Conservation (phyloP, 2,113 vertebrate species). For the Urocolius indicus region DNA sequence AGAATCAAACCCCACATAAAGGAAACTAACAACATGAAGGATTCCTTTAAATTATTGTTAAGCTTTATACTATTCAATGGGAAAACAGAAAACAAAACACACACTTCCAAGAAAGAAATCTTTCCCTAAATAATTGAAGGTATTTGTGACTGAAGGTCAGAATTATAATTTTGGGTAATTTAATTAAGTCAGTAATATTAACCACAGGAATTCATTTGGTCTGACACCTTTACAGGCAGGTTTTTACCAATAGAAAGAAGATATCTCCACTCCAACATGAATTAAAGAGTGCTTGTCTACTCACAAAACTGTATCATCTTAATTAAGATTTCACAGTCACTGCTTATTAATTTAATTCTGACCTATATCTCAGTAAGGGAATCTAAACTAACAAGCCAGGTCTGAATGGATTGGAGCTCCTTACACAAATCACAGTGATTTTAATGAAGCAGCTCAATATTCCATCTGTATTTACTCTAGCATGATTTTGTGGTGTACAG, state of each 20-base stretch:
- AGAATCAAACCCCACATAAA: background rate
- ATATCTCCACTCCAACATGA: constrained; percentile 16
- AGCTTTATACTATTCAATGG: background rate
- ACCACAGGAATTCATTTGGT: constrained; percentile 13
- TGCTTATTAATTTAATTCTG: constrained; percentile 48
- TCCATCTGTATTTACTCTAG: constrained; percentile 42
- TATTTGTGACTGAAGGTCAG: background rate
- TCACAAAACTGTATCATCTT: constrained; percentile 18
- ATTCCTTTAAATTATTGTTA: background rate
- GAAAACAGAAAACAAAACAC: background rate
- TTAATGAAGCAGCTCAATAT: constrained; percentile 40
- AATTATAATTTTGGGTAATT: background rate
- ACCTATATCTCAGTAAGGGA: constrained; percentile 31
- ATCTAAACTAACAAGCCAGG: constrained; percentile 27
- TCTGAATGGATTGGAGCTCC: background rate
- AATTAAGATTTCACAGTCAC: constrained; percentile 45
- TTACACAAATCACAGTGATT: constrained; percentile 19
- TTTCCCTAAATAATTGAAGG: background rate
- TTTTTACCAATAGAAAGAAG: background rate
- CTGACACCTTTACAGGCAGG: background rate
- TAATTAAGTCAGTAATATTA: background rate
- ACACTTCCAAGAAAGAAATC: background rate
- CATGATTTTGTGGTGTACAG: background rate
- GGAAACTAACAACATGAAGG: background rate
- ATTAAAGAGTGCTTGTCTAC: constrained; percentile 8